Base-by-base conservation (phyloP, 2,113 vertebrate genomes). In the Brachyhypopomus gauderio region DNA sequence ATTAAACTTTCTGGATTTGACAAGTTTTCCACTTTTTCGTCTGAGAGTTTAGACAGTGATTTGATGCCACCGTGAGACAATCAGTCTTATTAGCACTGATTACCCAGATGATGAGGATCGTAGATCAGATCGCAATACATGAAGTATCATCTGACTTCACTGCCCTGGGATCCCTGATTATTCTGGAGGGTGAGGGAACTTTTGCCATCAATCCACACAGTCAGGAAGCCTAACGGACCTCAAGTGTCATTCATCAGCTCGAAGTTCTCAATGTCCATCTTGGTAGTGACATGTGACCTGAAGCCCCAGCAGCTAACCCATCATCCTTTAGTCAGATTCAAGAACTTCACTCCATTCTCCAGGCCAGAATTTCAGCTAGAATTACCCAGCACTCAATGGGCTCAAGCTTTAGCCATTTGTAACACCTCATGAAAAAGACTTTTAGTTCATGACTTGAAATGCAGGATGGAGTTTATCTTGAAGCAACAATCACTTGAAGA, bases 181-280 rank as follows among this genome's bases (percentile, higher is more conserved):
- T 52, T 52, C 12, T 55, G 25, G 38, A 30, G 27, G 17, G n/a
- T 30, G 22, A 20, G 17, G 72, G 74, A 64, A 34, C 6, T 38
- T 84, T 5, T 9, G 69, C 80, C 86, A 86, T 87, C 81, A 81
- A 82, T 80, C 85, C 9, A 83, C 20, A 56, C 20, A 48, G 59
- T 81, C 64, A 86, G 66, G 79, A 19, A 85, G 75, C 20, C 25
- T 72, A 75, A 78, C 41, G 75, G 78, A 63, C 64, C 66, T 78
- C 27, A 63, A 41, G 70, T 38, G 16, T 78, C 30, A 76, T 75
- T 71, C 23, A 69, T 19, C 36, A 41, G 52, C 20, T 79, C 63
- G 58, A 72, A 72, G 17, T 69, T 36, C 58, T 52, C 59, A 41
- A 17, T 48, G 69, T 38, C 23, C 77, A 69, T 60, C 20, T 60